Evolutionary conservation across 2,888 invertebrate species (phyloP), one percentile per base, ranked within the genome.

Genomic region (Chloromyia formosa): DNA sequence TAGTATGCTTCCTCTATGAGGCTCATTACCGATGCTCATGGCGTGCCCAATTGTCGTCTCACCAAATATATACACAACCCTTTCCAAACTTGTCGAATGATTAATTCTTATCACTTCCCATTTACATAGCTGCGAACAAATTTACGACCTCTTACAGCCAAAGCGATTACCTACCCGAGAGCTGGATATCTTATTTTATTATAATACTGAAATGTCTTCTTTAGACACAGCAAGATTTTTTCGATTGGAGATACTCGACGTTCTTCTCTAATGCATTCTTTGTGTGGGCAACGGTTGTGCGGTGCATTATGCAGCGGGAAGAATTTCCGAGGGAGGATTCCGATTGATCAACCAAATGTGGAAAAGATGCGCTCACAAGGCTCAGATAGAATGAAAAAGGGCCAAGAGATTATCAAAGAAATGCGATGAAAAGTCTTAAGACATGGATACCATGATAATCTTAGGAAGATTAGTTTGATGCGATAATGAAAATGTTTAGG

Each of bases 61-160:
- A 66, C 1, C 16, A 22, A 1, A 49, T 12, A 49, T 12, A 18
- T 54, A 35, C 3, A 4, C 27, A 2, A 35, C 53, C 71, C 71
- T 58, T 56, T 16, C 71, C 71, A 58, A 56, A 58, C 58, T 58
- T 58, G 71, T 35, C 71, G 40, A 71, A 71, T 71, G 71, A 71
- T 71, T 71, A 71, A 71, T 71, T 71, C 71, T 71, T 71, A 71
- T 71, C 71, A 71, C 42, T 71, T 71, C 71, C 35, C 71, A 71
- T 71, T 71, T 56, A 71, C 71, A 71, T 71, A 56, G 40, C 58
- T 40, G 58, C 42, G 58, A 71, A 71, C 71, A 71, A 69, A 71
- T 71, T 71, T 71, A 71, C 58, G 71, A 71, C 40, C 71, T 58
- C 66, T 56, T 71, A 53, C 53, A 49, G 56, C 3, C 42, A 58